Base-by-base conservation (phyloP, 2,797 vertebrate species). In the Enteromius anoplus region DNA sequence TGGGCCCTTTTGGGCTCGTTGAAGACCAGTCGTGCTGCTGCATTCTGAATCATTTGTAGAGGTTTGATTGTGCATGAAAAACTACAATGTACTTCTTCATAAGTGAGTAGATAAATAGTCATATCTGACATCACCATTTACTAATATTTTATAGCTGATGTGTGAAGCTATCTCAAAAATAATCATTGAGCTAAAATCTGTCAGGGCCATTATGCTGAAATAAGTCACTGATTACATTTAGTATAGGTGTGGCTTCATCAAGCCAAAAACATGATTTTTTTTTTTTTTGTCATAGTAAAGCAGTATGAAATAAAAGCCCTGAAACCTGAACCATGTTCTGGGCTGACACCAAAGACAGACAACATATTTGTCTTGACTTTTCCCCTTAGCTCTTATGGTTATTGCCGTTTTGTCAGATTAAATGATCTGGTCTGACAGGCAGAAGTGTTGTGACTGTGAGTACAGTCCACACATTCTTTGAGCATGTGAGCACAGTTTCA, bases 401-500 rank as follows among this genome's bases (percentile, higher is more conserved):
- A 51, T 51, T 53, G 4, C 29, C 15, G 15, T 75, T 65, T 51
- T 65, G 23, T 66, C 15, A 66, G 55, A 53, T 75, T 34, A 10
- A 69, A 21, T 55, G 70, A 58, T 51, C 45, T 62, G 49, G 37
- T 58, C 34, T 66, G 58, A 77, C 45, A 75, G 42, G 37, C 34
- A 70, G 64, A 29, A 64, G 55, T 70, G 55, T 77, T 60, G 45
- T 58, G 47, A 75, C 10, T 60, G 49, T 21, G 37, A 34, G 66
- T 70, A 17, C 4, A 75, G 72, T 80, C 5, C 80, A 66, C 40
- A 55, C 72, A 79, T 71, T 86, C 64, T 81, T 42, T 51, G 68
- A 73, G 76, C 83, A 64, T 79, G 83, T 75, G 83, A 86, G 75
- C 77, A 76, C 68, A 70, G 78, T 82, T 81, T 85, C 83, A 85